Percentiles rank a stretch among this genome's conserved stretches.
Conservation (phyloP, 2,888 invertebrate species). For the Cephalotes varians region DNA sequence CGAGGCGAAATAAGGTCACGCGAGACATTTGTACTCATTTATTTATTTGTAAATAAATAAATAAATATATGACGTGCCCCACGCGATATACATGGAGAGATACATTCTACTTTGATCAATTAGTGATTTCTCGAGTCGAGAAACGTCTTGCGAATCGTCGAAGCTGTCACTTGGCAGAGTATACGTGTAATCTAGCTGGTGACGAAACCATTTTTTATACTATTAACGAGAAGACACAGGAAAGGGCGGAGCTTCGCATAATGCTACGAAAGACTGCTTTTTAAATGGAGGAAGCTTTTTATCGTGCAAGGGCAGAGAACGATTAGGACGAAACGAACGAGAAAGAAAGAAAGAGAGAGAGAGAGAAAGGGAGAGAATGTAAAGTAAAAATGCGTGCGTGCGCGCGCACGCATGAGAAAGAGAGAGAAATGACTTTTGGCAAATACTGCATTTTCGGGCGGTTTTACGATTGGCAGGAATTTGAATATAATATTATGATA, state of each 20-base stretch:
- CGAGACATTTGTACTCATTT: constrained; percentile 48
- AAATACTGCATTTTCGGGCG: constrained; percentile 57
- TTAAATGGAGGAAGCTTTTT: constrained; percentile 70
- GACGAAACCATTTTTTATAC: constrained; percentile 43
- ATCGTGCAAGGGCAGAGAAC: constrained; percentile 60
- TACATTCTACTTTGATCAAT: background rate
- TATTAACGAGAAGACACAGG: constrained; percentile 49
- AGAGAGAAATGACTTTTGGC: constrained; percentile 55
- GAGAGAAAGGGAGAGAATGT: constrained; percentile 53
- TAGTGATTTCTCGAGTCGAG: background rate
- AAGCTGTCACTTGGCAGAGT: background rate
- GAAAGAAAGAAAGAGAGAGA: constrained; percentile 55
- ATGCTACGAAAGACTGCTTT: constrained; percentile 81
- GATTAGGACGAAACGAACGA: constrained; percentile 6
- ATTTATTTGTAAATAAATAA: constrained; percentile 65
- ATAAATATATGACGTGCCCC: constrained; percentile 64
- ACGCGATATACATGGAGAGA: constrained; percentile 26
- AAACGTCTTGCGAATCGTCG: background rate
- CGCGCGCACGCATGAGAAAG: background rate
- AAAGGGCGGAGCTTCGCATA: constrained; percentile 69
- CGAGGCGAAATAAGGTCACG: background rate
- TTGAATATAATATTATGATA: constrained; percentile 70
- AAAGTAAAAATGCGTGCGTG: background rate
- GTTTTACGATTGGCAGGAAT: constrained; percentile 68
- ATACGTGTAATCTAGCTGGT: constrained; percentile 22